phyloP scores from a whole-genome alignment of 2,888 invertebrate species.

The Tortricodes alternella region DNA sequence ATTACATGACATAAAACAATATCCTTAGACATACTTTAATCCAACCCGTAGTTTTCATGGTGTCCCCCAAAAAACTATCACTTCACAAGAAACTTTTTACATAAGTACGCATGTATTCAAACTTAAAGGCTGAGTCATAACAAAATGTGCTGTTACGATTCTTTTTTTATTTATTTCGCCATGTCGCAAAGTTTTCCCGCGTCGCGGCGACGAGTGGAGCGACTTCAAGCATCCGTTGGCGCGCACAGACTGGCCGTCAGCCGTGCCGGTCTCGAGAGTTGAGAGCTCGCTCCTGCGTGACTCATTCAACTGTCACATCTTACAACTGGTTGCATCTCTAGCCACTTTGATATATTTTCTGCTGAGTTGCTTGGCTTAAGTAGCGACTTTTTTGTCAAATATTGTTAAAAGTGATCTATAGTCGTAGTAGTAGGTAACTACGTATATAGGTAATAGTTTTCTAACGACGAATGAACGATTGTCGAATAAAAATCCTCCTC shows the following conservation, averaged over 20 bases:
- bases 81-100: constrained; percentile 38
- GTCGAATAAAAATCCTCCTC: too few species aligned
- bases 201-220: constrained; percentile 48
- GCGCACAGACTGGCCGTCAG: constrained; percentile 33
- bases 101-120: neutral
- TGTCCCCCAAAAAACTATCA: constrained; percentile 43
- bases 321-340: too few species aligned
- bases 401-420: too few species aligned
- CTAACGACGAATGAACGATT: too few species aligned
- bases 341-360: too few species aligned
- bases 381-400: too few species aligned
- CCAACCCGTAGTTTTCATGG: constrained; percentile 55
- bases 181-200: constrained; percentile 62
- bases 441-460: too few species aligned
- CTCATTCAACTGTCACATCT: constrained; percentile 17
- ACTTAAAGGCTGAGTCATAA: constrained; percentile 4
- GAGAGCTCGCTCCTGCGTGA: constrained; percentile 5
- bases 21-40: constrained; percentile 47
- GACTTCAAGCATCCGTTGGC: constrained; percentile 35
- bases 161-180: constrained; percentile 4
- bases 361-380: too few species aligned
- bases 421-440: too few species aligned
- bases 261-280: neutral
- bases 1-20: neutral
- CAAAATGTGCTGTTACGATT: neutral